Conservation (phyloP, 30 jellyfish, hydroid and myxozoan species). For the Chironex yamaguchii region DNA sequence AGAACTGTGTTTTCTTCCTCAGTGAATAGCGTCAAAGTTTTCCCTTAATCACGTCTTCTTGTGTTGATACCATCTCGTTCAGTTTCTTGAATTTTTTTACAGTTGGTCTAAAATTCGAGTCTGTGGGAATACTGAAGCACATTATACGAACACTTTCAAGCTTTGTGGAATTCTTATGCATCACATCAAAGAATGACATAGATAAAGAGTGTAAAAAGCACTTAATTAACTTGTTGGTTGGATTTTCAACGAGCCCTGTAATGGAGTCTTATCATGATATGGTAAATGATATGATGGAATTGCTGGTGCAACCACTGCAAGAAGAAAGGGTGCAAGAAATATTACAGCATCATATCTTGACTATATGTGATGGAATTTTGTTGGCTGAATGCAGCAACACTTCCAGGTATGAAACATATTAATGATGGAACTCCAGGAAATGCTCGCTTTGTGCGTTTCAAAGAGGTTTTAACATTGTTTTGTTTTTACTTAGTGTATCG, state of each 20-base stretch:
- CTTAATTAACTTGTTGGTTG: neutral
- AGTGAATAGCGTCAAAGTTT: too few species aligned
- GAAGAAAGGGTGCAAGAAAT: neutral
- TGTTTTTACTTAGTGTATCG: too few species aligned
- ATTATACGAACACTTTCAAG: neutral
- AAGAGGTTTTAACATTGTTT: too few species aligned
- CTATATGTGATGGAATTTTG: neutral
- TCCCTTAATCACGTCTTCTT: neutral
- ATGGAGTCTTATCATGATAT: neutral
- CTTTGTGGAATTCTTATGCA: neutral
- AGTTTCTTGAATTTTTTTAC: neutral
- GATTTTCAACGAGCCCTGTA: neutral
- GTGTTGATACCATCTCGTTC: neutral
- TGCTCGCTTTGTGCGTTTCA: too few species aligned
- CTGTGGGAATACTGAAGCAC: neutral
- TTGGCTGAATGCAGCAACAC: neutral
- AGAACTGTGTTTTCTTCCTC: too few species aligned
- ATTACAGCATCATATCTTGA: neutral
- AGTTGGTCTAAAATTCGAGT: neutral
- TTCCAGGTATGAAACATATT: neutral
- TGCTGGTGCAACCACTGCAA: neutral
- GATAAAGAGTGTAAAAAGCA: neutral
- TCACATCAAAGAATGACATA: neutral
- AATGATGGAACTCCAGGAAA: too few species aligned
- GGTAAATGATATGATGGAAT: neutral